Conservation (phyloP, 2,113 vertebrate species). For the Neogale vison region DNA sequence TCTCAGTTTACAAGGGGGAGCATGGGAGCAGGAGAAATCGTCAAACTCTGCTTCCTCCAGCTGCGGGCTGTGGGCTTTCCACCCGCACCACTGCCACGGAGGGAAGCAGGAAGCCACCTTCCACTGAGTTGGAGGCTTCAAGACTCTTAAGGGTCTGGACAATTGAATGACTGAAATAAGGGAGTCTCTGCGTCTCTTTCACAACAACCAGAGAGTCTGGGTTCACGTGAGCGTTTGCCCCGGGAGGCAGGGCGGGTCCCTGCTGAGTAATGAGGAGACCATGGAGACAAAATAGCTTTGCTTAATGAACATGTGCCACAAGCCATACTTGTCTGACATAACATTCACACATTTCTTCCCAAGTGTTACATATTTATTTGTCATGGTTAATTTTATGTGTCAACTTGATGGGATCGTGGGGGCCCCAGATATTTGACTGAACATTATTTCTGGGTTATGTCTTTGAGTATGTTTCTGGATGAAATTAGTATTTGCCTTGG, state of each 20-base stretch:
- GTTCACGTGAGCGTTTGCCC: background rate
- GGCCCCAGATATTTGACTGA: background rate
- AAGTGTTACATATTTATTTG: background rate
- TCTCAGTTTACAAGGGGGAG: background rate
- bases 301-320: background rate
- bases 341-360: background rate
- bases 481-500: background rate
- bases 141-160: background rate
- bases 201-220: background rate
- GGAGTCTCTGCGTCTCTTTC: background rate
- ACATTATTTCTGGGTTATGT: background rate
- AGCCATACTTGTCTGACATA: background rate
- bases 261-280: background rate
- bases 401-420: background rate
- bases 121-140: background rate
- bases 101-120: background rate
- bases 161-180: background rate
- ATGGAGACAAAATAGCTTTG: background rate
- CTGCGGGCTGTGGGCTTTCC: background rate
- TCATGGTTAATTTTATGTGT: background rate
- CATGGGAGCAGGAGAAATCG: background rate
- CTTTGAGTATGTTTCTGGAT: background rate
- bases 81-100: fast-evolving
- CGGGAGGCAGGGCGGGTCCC: background rate
- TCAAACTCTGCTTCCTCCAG: background rate